Conservation (phyloP, 2,797 vertebrate species). For the Danio aesculapii region DNA sequence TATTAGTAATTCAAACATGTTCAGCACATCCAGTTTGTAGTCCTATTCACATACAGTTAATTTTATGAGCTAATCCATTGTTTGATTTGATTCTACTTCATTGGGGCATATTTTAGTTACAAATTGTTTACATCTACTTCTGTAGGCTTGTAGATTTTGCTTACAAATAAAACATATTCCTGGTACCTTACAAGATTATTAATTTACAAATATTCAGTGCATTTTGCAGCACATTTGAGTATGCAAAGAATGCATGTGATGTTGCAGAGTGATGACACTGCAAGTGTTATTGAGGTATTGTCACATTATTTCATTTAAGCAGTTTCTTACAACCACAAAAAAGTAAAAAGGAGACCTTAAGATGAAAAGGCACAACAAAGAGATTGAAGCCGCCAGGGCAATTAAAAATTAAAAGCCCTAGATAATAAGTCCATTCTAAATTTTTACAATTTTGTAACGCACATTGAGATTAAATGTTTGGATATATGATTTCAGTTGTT, state of each 20-base stretch:
- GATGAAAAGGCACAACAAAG: background rate
- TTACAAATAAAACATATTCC: too few relatives aligned
- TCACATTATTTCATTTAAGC: background rate
- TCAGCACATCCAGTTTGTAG: background rate
- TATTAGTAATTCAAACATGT: background rate
- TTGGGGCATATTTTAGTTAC: background rate
- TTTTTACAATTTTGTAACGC: too few relatives aligned
- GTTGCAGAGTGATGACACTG: background rate
- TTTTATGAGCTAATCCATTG: background rate
- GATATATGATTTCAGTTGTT: background rate
- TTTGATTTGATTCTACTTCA: background rate
- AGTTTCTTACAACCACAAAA: background rate
- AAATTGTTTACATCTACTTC: background rate
- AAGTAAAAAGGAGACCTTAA: background rate
- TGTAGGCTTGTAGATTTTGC: background rate
- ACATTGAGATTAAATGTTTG: background rate
- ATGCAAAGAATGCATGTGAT: background rate
- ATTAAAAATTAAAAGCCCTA: background rate
- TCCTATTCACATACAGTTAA: background rate
- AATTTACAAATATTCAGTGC: too few relatives aligned
- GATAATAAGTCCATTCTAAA: background rate
- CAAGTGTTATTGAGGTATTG: background rate
- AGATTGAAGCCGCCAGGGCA: background rate
- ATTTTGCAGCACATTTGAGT: background rate
- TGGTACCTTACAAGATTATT: too few relatives aligned